Conservation (phyloP, 2,113 vertebrate species). For the Xiphias gladius region DNA sequence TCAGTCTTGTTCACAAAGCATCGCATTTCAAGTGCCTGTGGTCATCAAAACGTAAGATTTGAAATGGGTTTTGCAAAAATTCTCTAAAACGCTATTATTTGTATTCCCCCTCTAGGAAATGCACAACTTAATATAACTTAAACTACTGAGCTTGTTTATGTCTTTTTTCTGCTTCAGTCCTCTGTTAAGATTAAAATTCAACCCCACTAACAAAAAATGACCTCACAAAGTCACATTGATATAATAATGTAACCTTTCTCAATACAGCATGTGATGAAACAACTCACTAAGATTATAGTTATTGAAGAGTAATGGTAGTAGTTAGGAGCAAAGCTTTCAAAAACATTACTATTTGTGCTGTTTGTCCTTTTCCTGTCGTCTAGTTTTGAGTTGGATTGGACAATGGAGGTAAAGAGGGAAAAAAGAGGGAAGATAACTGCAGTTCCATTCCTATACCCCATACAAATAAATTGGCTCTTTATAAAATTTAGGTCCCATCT, state of each 20-base stretch:
- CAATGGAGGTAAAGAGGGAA: slow-evolving; percentile 39
- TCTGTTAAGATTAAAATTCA: slow-evolving; percentile 9
- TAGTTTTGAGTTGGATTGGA: slow-evolving; percentile 61
- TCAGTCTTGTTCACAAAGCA: slow-evolving; percentile 28
- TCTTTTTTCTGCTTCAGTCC: not conserved
- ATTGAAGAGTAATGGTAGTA: slow-evolving; percentile 30
- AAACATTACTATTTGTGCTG: slow-evolving; percentile 42
- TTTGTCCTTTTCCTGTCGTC: slow-evolving; percentile 47
- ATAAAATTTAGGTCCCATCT: slow-evolving; percentile 82
- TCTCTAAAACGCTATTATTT: not conserved
- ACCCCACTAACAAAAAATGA: not conserved
- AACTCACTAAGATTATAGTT: slow-evolving; percentile 12
- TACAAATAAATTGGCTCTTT: slow-evolving; percentile 79
- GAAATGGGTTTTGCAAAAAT: slow-evolving; percentile 31
- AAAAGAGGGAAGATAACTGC: slow-evolving; percentile 64
- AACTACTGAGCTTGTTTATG: not conserved
- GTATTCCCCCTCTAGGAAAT: slow-evolving; percentile 1
- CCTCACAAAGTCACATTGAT: slow-evolving; percentile 11
- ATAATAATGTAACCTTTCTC: not conserved
- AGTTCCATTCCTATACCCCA: slow-evolving; percentile 63
- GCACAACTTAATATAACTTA: not conserved
- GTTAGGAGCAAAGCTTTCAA: slow-evolving; percentile 45
- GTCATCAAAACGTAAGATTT: slow-evolving; percentile 25
- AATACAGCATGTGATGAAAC: not conserved
- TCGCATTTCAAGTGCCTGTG: not conserved